These are phyloP conservation scores for Lasiommata megera DNA, from an alignment of 2,888 invertebrate genomes.

Conservation along the genomic window DNA sequence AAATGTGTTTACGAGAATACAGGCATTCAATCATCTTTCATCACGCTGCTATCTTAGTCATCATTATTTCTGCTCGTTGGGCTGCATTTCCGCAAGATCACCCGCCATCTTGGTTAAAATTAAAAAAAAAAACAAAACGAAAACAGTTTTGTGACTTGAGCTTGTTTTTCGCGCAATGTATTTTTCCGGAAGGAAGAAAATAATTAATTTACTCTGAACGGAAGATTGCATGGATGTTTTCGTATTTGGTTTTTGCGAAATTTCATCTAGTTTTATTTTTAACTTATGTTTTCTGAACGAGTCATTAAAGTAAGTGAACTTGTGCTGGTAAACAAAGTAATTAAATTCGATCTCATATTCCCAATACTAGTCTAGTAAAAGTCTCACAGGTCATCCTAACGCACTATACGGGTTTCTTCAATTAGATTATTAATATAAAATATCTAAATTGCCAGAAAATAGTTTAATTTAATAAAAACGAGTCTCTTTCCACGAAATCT, in stretches of 20 bases:
- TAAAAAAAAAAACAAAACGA: constrained; percentile 32
- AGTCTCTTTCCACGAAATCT: no score
- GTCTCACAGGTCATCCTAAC: no score
- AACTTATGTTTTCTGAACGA: constrained; percentile 4
- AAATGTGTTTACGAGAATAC: constrained; percentile 13
- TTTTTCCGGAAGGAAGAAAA: constrained; percentile 13
- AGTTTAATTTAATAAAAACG: no score
- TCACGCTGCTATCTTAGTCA: constrained; percentile 7
- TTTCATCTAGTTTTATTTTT: constrained; percentile 12
- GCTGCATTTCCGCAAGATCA: constrained; percentile 20
- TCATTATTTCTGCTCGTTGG: constrained; percentile 14
- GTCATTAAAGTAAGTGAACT: background rate
- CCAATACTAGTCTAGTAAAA: no score
- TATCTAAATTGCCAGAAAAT: no score
- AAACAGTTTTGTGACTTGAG: constrained; percentile 24
- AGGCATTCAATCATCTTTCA: constrained; percentile 17
- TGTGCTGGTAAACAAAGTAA: background rate
- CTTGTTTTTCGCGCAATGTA: constrained; percentile 26
- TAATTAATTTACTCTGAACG: constrained; percentile 26
- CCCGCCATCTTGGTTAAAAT: constrained; percentile 20
- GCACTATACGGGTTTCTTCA: no score
- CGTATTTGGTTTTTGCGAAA: constrained; percentile 8
- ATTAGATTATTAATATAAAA: no score
- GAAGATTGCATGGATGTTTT: constrained; percentile 15
- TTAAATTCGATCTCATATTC: background rate